Evolutionary conservation across 2,797 vertebrate species (phyloP).

Genomic region (Lacerta bilineata): DNA sequence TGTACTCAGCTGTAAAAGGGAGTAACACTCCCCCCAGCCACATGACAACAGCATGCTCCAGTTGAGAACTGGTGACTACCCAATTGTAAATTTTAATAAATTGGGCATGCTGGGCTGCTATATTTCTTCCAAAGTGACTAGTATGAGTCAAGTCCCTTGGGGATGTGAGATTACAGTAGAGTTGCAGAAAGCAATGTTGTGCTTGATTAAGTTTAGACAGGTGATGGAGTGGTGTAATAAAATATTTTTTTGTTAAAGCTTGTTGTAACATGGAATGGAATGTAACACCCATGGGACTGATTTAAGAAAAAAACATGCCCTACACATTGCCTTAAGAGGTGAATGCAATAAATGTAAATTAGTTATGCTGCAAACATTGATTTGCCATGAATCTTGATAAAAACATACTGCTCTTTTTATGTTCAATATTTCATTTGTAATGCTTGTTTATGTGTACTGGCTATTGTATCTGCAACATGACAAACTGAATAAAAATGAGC

Average conservation of each 20-base stretch:
- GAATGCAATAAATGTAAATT: slow-evolving; percentile 65
- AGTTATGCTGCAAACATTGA: slow-evolving; percentile 69
- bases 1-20: neutral
- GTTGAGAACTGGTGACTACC: slow-evolving; percentile 3
- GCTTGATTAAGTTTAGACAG: slow-evolving; percentile 76
- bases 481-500: slow-evolving; percentile 50
- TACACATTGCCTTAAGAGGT: slow-evolving; percentile 63
- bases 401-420: slow-evolving; percentile 46
- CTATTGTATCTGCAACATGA: slow-evolving; percentile 42
- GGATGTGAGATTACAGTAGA: slow-evolving; percentile 49
- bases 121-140: slow-evolving; percentile 72
- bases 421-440: slow-evolving; percentile 16
- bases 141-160: slow-evolving; percentile 52
- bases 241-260: slow-evolving; percentile 74
- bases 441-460: slow-evolving; percentile 33
- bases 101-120: slow-evolving; percentile 50
- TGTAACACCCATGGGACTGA: slow-evolving; percentile 59
- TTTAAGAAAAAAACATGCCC: slow-evolving; percentile 58
- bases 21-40: neutral
- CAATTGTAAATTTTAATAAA: slow-evolving; percentile 54
- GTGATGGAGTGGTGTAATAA: slow-evolving; percentile 75
- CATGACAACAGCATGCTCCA: neutral
- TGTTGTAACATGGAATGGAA: slow-evolving; percentile 56
- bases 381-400: slow-evolving; percentile 74
- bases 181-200: slow-evolving; percentile 72